Base-by-base conservation (phyloP, 2,113 vertebrate genomes). In the Micronisus gabar region DNA sequence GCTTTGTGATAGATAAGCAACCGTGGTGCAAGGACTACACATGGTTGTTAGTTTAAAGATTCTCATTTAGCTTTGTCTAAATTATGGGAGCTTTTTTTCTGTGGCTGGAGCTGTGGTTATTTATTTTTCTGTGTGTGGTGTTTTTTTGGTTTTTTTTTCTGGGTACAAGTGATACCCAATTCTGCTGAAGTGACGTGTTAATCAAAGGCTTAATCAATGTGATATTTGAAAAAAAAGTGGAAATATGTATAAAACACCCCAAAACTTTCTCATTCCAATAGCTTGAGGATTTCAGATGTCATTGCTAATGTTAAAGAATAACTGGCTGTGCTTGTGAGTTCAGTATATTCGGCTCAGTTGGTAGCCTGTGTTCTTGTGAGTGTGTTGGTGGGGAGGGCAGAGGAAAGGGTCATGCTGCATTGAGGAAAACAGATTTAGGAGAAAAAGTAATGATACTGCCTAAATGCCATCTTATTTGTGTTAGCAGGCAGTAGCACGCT, bases 11-110 rank as follows among this genome's bases (percentile, higher is more conserved):
- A 97, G 98, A 99, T 99, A 98, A 99, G 98, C 89, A 97, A 34
- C 74, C 96, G 87, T 78, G 94, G 97, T 98, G 97, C 98, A 99
- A 99, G 98, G 98, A 98, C 98, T 97, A 76, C 80, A 86, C 82
- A 32, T 91, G 81, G 90, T 93, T 97, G 91, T 97, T 95, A 89
- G 90, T 88, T 95, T 91, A 72, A 78, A 86, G 80, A 88, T 80
- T 86, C 58, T 81, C 11, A 8, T 81, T 95, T 93, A 74, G 83
- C 62, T 95, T 91, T 91, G 70, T 88, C 90, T 91, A 82, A 79
- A 90, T 88, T 92, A 8, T 32, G 87, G 36, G 25, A 85, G 13
- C 1, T 62, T 81, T 74, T 53, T 53, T 71, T 15, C 23, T 84
- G 41, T 83, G 12, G 40, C 27, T 81, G 43, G 25, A 68, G 9